Base-by-base conservation (phyloP, 1,140 invertebrate genomes). In the Drosophila obscura region DNA sequence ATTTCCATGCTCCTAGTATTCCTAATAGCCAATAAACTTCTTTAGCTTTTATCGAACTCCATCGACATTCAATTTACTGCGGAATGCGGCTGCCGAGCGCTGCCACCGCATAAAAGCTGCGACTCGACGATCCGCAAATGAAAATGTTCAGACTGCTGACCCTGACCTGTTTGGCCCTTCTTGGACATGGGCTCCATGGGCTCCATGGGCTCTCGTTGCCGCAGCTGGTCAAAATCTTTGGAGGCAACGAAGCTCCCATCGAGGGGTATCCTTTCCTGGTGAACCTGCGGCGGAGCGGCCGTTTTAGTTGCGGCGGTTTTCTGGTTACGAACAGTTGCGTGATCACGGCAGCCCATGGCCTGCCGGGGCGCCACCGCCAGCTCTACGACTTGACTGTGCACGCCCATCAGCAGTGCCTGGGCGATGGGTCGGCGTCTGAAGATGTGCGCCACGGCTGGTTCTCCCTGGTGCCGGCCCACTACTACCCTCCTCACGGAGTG, bases 261-360 rank as follows among this genome's bases (percentile, higher is more conserved):
- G 6, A 2, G 2, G 24, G 73, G 6, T 67, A 79, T 56, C 75
- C 84, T 0, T 87, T 78, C 52, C 22, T 91, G 44, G 74, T 91
- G 1, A 91, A 74, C 35, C 31, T 91, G 8, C 76, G 74, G 31
- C 62, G 56, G 13, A 35, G 53, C 9, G 53, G 56, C 0, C 1
- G 4, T 0, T 87, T 91, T 13, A 39, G 13, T 2, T 91, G 89
- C 19, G 81, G 76, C n/a, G 89, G 89, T 0, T 55, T 49, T 1
- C 31, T 91, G 8, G 73, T 90, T 15, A 73, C 89, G n/a, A 69
- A 76, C 8, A 75, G 45, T n/a, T 91, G 89, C 60, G 89, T 91
- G 0, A 64, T 91, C 4, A 91, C 89, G 0, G 89, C 89, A 0
- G 89, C 89, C 3, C 89, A 91, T 46, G 90, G 88, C 5, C 15